A percentile compares a stretch with the other conserved stretches of the same genome.
Conservation (phyloP, 1,140 invertebrate genomes). For the Heliconius hewitsoni region DNA sequence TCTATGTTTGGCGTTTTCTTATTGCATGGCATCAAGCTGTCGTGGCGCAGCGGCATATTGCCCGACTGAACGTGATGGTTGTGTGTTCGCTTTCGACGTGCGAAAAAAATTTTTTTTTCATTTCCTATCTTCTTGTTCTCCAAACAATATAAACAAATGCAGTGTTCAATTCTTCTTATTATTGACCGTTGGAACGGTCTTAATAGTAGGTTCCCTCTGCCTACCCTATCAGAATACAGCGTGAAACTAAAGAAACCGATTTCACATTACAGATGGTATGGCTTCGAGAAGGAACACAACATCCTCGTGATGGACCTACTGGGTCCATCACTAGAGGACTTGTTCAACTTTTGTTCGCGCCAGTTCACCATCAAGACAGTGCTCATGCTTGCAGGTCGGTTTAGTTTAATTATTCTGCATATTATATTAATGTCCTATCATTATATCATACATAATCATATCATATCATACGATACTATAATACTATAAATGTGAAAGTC, state of each 20-base stretch:
- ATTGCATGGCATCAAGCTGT: neutral
- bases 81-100: neutral
- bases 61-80: neutral
- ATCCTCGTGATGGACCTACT: conserved; percentile 98
- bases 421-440: no score
- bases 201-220: no score
- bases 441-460: no score
- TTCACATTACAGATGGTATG: conserved; percentile 87
- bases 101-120: neutral
- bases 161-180: no score
- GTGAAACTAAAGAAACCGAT: neutral
- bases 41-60: neutral
- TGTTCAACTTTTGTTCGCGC: conserved; percentile 98
- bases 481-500: no score
- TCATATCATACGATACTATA: no score
- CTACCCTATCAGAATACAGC: no score
- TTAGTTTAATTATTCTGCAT: neutral
- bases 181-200: no score
- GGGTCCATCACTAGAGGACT: conserved; percentile 96
- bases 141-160: no score
- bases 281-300: conserved; percentile 96
- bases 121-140: neutral
- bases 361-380: conserved; percentile 99
- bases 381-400: conserved; percentile 92
- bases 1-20: neutral